Evolutionary conservation across 2,113 vertebrate species (phyloP).

Genomic region (Neotragus pygmaeus): DNA sequence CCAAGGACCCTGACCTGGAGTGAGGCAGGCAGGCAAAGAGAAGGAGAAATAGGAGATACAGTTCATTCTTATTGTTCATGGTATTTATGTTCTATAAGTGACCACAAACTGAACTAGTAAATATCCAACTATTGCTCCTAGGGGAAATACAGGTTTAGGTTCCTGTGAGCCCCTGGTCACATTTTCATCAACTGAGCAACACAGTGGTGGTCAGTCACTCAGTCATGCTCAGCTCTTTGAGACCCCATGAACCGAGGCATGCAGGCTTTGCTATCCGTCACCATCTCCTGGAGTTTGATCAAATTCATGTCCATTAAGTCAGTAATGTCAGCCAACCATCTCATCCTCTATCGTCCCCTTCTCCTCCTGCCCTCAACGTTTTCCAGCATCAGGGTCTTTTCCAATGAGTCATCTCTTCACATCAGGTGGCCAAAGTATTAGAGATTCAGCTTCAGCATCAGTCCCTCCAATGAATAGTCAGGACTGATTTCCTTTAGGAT

Average conservation of each 20-base stretch:
- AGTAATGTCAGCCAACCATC: neutral
- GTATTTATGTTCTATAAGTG: neutral
- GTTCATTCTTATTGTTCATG: neutral
- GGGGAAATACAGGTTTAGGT: neutral
- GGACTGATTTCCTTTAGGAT: neutral
- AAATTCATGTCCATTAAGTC: neutral
- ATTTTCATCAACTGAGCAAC: neutral
- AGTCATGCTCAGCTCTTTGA: neutral
- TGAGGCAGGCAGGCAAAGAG: neutral
- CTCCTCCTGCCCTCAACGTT: neutral
- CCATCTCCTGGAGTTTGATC: neutral
- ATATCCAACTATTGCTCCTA: neutral
- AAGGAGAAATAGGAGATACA: neutral
- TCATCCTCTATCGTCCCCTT: neutral
- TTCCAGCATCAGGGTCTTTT: neutral
- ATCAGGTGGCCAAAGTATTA: neutral
- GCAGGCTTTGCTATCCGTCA: neutral
- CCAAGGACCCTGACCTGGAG: neutral
- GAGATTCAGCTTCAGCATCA: neutral
- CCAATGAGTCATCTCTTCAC: neutral
- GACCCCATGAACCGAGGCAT: neutral
- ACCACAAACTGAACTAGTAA: neutral
- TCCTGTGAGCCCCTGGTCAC: neutral
- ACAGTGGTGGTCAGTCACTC: neutral
- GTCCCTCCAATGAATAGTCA: neutral